Evolutionary conservation across 2,113 vertebrate genomes (phyloP).

Genomic region (Ciconia maguari): DNA sequence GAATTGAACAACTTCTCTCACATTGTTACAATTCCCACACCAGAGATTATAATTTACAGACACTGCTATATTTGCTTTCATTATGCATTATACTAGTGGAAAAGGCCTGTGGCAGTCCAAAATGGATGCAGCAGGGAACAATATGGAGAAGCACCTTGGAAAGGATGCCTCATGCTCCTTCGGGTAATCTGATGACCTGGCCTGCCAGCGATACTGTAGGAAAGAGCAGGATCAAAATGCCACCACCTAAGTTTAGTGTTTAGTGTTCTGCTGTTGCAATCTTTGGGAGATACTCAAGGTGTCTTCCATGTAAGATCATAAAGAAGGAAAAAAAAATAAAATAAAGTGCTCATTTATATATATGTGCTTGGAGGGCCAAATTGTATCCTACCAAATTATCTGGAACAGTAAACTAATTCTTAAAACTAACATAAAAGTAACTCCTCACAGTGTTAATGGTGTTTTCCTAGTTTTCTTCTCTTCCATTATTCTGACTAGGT

Average conservation of each 20-base stretch:
- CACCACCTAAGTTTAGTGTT: background rate
- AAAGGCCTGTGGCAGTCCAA: background rate
- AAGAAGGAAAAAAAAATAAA: background rate
- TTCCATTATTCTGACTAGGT: background rate
- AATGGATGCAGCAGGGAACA: background rate
- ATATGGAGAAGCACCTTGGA: background rate
- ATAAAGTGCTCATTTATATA: background rate
- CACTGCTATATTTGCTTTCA: background rate
- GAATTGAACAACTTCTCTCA: background rate
- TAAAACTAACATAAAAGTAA: background rate
- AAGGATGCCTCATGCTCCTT: background rate
- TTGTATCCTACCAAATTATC: background rate
- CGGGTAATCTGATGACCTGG: background rate
- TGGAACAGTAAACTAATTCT: background rate
- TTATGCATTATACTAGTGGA: background rate
- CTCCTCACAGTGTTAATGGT: background rate
- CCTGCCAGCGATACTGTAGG: background rate
- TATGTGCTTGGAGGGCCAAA: background rate
- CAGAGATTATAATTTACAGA: background rate
- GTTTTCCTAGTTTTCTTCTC: background rate
- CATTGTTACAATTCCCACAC: background rate
- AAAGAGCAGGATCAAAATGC: background rate
- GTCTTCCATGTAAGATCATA: background rate
- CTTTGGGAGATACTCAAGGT: background rate
- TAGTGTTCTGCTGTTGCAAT: background rate